Base-by-base conservation (phyloP, 2,113 vertebrate genomes). In the Reinhardtius hippoglossoides region DNA sequence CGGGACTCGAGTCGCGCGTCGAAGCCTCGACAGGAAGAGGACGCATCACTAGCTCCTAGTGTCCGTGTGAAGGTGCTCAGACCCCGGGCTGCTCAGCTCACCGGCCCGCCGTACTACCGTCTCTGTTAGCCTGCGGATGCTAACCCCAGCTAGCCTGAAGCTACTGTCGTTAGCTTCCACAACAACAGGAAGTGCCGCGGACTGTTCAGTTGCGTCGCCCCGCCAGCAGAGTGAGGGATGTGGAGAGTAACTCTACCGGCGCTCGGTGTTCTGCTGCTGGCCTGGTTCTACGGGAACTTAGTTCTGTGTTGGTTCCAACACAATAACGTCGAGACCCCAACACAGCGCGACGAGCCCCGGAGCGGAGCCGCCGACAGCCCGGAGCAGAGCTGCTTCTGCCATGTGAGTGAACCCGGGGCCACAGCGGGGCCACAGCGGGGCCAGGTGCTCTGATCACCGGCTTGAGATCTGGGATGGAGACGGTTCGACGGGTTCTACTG, bases 311-410 rank as follows among this genome's bases (percentile, higher is more conserved):
- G 94, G 93, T 94, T 94, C 80, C 84, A 91, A 35, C 83, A 78
- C 3, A 78, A 88, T 71, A 65, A 58, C 83, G 65, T 9, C 0
- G 77, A 91, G 42, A 72, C 78, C 2, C 60, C 67, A 40, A 86
- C 81, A 12, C 85, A 90, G 54, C 71, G 83, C 20, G 63, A 60
- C 40, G 72, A 88, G 20, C 62, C 26, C 1, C 67, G 55, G 59
- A 71, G 40, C 57, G 16, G 40, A 56, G 46, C 31, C 4, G 0
- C 84, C 0, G 86, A 87, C 66, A 73, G 37, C 27, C 78, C 24
- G 58, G 94, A 94, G 60, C 94, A 94, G 67, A 95, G 90, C 91
- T 95, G 94, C 79, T 90, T 95, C 40, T 95, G 94, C 69, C 94
- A 95, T 0, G 94, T 95, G 73, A 92, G 94, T 89, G 0, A 35